Base-by-base conservation (phyloP, 2,113 vertebrate genomes). In the Calypte anna region DNA sequence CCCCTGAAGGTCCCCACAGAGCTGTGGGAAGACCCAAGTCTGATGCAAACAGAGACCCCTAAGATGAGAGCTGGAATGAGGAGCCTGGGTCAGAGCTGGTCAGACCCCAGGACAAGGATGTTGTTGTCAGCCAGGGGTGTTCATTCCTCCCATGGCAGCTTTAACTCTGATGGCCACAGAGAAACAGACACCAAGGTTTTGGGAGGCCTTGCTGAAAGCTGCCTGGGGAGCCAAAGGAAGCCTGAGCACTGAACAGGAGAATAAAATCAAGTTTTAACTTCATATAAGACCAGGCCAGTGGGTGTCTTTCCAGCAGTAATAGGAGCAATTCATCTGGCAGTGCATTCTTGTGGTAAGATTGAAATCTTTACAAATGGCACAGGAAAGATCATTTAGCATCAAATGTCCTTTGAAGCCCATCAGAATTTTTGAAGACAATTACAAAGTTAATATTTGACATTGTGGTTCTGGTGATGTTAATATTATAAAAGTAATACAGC, bases 161-260 rank as follows among this genome's bases (percentile, higher is more conserved):
- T 82, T 68, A 82, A 50, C 44, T 64, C 33, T 75, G 90, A 87
- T 79, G 70, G 66, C 38, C 50, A 53, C 5, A 87, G 84, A 84
- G 13, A 91, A 96, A 96, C 70, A 96, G 78, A 89, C 94, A 87
- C 53, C 50, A 75, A n/a, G 64, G 72, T 43, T 87, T 91, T 84
- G 64, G 68, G 80, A 83, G 64, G 69, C 64, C 81, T 83, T 86
- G 55, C 46, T 92, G 86, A 88, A 82, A 88, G 79, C 79, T 84
- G 25, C 11, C 22, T 66, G 86, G 81, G 38, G 8, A 79, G 73
- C 84, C 53, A 55, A 93, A 92, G 48, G 87, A 86, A 44, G 33
- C 72, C 75, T 55, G 54, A 91, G 17, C 69, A 44, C 6, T 64
- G 78, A 91, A 79, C 19, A 8, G 40, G 28, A 72, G 55, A 87